Percentiles rank a stretch among this genome's conserved stretches.
phyloP scores from a whole-genome alignment of 1,140 invertebrate genomes.

The Drosophila asahinai region DNA sequence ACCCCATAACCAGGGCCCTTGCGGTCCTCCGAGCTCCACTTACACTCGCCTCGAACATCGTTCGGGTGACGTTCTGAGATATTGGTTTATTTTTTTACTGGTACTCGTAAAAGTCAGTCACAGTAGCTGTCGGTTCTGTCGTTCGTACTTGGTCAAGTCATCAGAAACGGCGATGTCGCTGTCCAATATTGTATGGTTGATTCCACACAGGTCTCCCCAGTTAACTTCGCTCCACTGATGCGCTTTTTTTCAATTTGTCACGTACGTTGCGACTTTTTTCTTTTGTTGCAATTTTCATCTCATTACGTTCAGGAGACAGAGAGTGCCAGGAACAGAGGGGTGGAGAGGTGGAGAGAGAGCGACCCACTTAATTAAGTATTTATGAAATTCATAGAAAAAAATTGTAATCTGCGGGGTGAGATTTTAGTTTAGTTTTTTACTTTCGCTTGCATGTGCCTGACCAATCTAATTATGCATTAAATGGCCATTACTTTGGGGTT shows the following conservation, averaged over 20 bases:
- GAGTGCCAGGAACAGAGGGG: background rate
- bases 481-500: slow-evolving; percentile 50
- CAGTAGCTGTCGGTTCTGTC: slow-evolving; percentile 61
- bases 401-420: slow-evolving; percentile 58
- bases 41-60: slow-evolving; percentile 33
- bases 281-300: slow-evolving; percentile 67
- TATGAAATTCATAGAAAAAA: slow-evolving; percentile 80
- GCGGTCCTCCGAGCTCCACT: slow-evolving; percentile 12
- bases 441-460: slow-evolving; percentile 63
- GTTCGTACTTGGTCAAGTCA: slow-evolving; percentile 63
- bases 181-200: slow-evolving; percentile 81
- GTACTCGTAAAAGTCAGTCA: slow-evolving; percentile 69
- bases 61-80: slow-evolving; percentile 39
- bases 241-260: slow-evolving; percentile 85
- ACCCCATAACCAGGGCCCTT: background rate
- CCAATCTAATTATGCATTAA: slow-evolving; percentile 80
- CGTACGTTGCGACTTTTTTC: slow-evolving; percentile 62
- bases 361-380: slow-evolving; percentile 77
- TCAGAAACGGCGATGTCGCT: slow-evolving; percentile 63
- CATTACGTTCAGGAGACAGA: slow-evolving; percentile 50
- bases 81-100: slow-evolving; percentile 60
- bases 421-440: slow-evolving; percentile 19
- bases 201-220: slow-evolving; percentile 82
- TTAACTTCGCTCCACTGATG: slow-evolving; percentile 83
- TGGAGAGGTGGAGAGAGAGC: background rate